Conservation (phyloP, 2,888 invertebrate species). For the Xanthia togata region DNA sequence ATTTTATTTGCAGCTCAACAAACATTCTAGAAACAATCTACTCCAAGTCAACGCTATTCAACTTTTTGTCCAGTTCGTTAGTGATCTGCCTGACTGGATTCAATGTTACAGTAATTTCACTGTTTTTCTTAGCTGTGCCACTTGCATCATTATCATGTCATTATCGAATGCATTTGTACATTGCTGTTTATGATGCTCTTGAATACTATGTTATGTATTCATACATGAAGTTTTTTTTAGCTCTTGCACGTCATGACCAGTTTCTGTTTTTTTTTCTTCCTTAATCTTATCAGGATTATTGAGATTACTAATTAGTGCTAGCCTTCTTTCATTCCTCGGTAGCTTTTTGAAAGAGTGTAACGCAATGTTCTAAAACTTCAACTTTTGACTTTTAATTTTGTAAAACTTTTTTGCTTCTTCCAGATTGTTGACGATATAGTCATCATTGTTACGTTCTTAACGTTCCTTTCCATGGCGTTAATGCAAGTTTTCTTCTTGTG, state of each 20-base stretch:
- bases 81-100: conserved; percentile 80
- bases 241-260: background rate
- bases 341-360: background rate
- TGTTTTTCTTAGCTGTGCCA: conserved; percentile 33
- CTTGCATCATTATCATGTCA: conserved; percentile 27
- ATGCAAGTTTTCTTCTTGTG: conserved; percentile 78
- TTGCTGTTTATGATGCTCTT: background rate
- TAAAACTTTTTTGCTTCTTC: conserved; percentile 14
- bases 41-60: conserved; percentile 75
- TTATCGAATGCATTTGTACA: conserved; percentile 19
- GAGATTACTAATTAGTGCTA: background rate
- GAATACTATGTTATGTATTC: background rate
- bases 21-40: conserved; percentile 73
- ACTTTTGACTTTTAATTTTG: too few species aligned
- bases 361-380: background rate
- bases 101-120: conserved; percentile 74
- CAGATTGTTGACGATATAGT: conserved; percentile 74
- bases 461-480: conserved; percentile 75
- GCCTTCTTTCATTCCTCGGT: background rate
- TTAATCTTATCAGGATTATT: background rate
- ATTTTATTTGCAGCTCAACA: conserved; percentile 67
- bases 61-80: conserved; percentile 77
- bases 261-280: background rate
- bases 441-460: conserved; percentile 69
- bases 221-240: background rate